These are phyloP conservation scores for Microtus oregoni DNA, from an alignment of 2,113 vertebrate genomes.

Conservation along the genomic window DNA sequence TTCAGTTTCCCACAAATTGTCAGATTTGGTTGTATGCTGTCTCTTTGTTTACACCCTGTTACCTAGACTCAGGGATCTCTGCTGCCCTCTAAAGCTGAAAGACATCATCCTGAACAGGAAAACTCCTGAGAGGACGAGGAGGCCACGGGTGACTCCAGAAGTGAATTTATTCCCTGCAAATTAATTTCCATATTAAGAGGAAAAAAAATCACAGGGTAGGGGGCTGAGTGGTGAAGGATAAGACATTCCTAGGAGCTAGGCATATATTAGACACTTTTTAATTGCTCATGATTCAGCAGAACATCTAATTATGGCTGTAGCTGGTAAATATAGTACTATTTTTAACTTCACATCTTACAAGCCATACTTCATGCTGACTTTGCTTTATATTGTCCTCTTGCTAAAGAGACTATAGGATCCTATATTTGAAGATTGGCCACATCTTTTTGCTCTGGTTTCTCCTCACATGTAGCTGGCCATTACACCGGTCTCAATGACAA, in stretches of 20 bases:
- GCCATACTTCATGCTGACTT: background rate
- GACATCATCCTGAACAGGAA: background rate
- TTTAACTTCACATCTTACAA: background rate
- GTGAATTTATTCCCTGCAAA: background rate
- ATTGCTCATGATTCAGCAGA: background rate
- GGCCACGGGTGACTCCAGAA: background rate
- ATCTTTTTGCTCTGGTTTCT: background rate
- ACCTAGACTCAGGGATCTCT: background rate
- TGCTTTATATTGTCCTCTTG: background rate
- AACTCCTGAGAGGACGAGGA: background rate
- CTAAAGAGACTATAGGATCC: no score
- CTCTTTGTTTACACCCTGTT: background rate
- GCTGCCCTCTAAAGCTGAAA: background rate
- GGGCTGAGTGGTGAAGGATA: background rate
- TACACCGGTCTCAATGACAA: accelerated
- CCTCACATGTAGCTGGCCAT: background rate
- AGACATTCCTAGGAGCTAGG: background rate
- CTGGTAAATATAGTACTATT: background rate
- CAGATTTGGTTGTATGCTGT: background rate
- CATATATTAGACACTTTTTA: background rate
- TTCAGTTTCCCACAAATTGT: background rate
- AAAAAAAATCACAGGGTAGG: background rate
- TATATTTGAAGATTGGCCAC: background rate
- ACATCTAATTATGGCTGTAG: background rate
- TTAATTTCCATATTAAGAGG: background rate